Evolutionary conservation across 2,888 invertebrate genomes (phyloP).

Genomic region (Synergus itoensis): DNA sequence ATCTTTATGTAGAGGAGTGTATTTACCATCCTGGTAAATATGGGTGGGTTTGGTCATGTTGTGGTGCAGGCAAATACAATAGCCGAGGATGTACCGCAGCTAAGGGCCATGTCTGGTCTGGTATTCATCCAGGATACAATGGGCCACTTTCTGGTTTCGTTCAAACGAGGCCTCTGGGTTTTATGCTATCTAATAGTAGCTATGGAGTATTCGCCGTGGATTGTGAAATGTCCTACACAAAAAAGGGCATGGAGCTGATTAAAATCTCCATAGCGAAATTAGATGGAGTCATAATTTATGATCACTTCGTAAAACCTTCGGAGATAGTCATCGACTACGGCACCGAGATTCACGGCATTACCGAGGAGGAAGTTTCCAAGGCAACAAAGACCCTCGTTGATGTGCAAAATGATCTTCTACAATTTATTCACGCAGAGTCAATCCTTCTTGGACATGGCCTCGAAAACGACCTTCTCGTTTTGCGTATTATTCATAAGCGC

Average conservation of each 20-base stretch:
- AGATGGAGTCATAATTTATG: conserved; percentile 88
- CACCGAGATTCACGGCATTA: conserved; percentile 97
- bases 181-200: conserved; percentile 58
- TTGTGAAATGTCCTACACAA: conserved; percentile 98
- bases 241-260: conserved; percentile 90
- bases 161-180: conserved; percentile 77
- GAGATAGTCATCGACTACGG: conserved; percentile 94
- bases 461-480: conserved; percentile 94
- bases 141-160: conserved; percentile 86
- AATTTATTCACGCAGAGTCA: conserved; percentile 89
- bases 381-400: conserved; percentile 85
- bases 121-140: conserved; percentile 84
- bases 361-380: conserved; percentile 81
- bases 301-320: conserved; percentile 90
- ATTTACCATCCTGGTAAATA: neutral
- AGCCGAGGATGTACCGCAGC: conserved; percentile 84
- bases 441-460: conserved; percentile 97
- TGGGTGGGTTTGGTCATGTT: neutral
- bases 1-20: neutral
- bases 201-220: conserved; percentile 89
- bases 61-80: neutral
- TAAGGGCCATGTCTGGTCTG: conserved; percentile 88
- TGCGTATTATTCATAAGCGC: conserved; percentile 89
- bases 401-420: conserved; percentile 92
- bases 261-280: conserved; percentile 91